Percentiles rank a stretch among this genome's conserved stretches.
Conservation (phyloP, 2,888 invertebrate genomes). For the Apoda limacodes region DNA sequence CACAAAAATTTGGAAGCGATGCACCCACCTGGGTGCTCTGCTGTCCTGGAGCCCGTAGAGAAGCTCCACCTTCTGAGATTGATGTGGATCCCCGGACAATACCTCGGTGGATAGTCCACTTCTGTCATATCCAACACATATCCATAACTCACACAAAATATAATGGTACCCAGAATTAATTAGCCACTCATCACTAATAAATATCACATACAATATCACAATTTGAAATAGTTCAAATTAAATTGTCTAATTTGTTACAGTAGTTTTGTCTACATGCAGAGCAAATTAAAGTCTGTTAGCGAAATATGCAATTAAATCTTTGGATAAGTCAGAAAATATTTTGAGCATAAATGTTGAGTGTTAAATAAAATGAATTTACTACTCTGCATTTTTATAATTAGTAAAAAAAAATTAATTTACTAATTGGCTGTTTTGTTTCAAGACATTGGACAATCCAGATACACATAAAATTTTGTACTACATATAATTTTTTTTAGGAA, state of each 20-base stretch:
- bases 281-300: too few species aligned
- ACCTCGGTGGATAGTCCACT: slow-evolving; percentile 85
- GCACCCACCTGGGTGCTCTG: slow-evolving; percentile 68
- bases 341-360: background rate
- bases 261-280: too few species aligned
- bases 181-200: too few species aligned
- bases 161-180: slow-evolving; percentile 3
- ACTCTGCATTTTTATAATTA: slow-evolving; percentile 63
- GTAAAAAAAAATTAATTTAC: too few species aligned
- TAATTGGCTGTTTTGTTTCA: too few species aligned
- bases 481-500: too few species aligned
- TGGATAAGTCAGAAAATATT: too few species aligned
- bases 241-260: too few species aligned
- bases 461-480: too few species aligned
- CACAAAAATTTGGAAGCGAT: slow-evolving; percentile 33
- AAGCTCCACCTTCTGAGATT: slow-evolving; percentile 61
- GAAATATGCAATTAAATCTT: too few species aligned
- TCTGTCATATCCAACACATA: slow-evolving; percentile 69
- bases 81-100: slow-evolving; percentile 78
- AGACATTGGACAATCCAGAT: slow-evolving; percentile 67
- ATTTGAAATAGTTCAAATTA: too few species aligned
- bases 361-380: slow-evolving; percentile 20
- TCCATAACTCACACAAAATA: slow-evolving; percentile 26
- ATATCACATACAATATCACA: too few species aligned
- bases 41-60: slow-evolving; percentile 54